Percentiles rank a stretch among this genome's conserved stretches.
phyloP scores from a whole-genome alignment of 2,113 vertebrate genomes.

The Prionailurus viverrinus region DNA sequence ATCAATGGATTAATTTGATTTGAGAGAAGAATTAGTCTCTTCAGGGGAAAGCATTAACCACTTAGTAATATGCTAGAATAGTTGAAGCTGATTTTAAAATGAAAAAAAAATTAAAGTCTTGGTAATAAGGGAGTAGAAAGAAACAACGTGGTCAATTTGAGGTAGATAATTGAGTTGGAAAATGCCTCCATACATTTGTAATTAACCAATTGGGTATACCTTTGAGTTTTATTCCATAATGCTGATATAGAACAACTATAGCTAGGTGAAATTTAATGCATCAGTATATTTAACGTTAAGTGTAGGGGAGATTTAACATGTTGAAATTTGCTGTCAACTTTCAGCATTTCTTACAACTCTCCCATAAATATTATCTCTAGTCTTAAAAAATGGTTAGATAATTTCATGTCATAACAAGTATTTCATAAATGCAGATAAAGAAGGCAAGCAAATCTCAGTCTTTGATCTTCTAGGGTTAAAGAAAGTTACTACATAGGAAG shows the following conservation, averaged over 20 bases:
- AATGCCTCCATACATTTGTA: neutral
- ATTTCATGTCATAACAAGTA: slow-evolving; percentile 19
- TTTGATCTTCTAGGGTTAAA: neutral
- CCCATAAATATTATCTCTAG: neutral
- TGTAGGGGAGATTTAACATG: neutral
- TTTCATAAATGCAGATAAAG: neutral
- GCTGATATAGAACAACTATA: neutral
- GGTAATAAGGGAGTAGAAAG: neutral
- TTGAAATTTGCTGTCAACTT: neutral
- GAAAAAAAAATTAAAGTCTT: neutral
- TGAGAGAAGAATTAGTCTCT: slow-evolving; percentile 31
- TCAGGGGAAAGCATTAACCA: slow-evolving; percentile 22
- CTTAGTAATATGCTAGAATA: neutral
- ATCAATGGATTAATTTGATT: slow-evolving; percentile 65
- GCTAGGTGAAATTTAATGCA: neutral
- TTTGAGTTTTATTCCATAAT: neutral
- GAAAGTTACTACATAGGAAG: neutral
- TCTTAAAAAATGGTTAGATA: slow-evolving; percentile 1
- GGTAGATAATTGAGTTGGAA: slow-evolving; percentile 14
- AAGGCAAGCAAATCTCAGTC: neutral
- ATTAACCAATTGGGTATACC: slow-evolving; percentile 34
- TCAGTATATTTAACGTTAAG: neutral
- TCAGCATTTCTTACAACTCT: slow-evolving; percentile 13
- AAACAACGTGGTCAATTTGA: neutral
- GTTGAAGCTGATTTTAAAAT: neutral